Conservation (phyloP, 2,113 vertebrate genomes). For the Shinisaurus crocodilurus region DNA sequence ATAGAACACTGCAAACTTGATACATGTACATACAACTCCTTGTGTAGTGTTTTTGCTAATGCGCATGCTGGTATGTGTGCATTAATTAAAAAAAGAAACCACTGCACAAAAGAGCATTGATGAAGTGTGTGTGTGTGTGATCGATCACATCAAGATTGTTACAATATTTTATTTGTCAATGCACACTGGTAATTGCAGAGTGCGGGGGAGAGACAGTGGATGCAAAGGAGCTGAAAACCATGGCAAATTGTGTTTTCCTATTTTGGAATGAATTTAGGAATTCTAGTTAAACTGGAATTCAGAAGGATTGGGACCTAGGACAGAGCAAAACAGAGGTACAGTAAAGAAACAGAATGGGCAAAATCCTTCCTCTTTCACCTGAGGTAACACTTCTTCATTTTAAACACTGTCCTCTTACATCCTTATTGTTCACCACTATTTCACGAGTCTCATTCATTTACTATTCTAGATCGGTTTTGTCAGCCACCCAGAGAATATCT, state of each 20-base stretch:
- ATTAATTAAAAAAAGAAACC: no score
- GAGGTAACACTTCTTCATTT: background rate
- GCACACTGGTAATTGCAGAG: no score
- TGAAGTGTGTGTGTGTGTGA: no score
- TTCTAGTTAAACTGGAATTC: background rate
- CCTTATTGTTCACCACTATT: background rate
- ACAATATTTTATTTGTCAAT: no score
- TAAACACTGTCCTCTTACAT: background rate
- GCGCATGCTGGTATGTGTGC: no score
- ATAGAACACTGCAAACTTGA: background rate
- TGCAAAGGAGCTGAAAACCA: background rate
- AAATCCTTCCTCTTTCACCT: background rate
- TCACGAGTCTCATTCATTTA: background rate
- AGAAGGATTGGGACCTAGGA: background rate
- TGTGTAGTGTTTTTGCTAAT: no score
- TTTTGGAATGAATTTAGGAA: background rate
- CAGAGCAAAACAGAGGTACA: background rate
- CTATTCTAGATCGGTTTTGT: background rate
- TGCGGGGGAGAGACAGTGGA: background rate
- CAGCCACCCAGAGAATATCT: no score
- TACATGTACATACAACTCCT: no score
- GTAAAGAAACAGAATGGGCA: background rate
- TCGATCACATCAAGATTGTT: no score
- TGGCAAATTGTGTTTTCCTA: background rate
- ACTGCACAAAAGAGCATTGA: no score